Base-by-base conservation (phyloP, 1,140 invertebrate genomes). In the Drosophila ercepeae region DNA sequence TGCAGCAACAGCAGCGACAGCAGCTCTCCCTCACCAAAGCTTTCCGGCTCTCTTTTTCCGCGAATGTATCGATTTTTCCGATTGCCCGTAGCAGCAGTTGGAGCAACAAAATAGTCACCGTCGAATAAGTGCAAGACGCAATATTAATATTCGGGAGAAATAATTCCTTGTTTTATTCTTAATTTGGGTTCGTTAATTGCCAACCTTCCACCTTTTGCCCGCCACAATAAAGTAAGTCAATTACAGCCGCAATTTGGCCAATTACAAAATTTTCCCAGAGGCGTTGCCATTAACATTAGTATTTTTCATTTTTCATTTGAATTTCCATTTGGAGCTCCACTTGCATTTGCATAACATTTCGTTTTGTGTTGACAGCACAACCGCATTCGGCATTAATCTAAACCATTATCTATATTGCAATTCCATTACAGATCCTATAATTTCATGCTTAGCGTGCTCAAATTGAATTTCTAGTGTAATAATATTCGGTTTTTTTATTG, bases 361-460 rank as follows among this genome's bases (percentile, higher is more conserved):
- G 55, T 71, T 49, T 70, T 52, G 34, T 71, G 42, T 50, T 52
- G 7, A 29, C 1, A 48, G 13, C 23, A 14, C 46, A 39, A 36
- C 39, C 55, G 55, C 55, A 59, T 39, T 50, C 27, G 60, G 27
- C 61, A 53, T 53, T 67, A 67, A 68, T 50, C 55, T 53, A 67
- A 67, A 71, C 48, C 70, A 79, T 79, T 86, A 50, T 72, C 55
- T 79, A 60, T 78, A 72, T 84, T 86, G 34, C 58, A 71, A 77
- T 89, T 83, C 82, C 82, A 70, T 84, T 84, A 72, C 81, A 88
- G 81, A 81, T 88, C 50, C 61, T 61, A 73, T 75, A 64, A 42
- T 74, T 72, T 67, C 55, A 61, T 73, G 64, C 48, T 55, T 58
- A 65, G 34, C 55, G 55, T 41, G 45, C 48, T 29, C 44, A 60